A percentile compares a stretch with the other conserved stretches of the same genome.
Conservation (phyloP, 2,888 invertebrate genomes). For the Helicoverpa assulta region DNA sequence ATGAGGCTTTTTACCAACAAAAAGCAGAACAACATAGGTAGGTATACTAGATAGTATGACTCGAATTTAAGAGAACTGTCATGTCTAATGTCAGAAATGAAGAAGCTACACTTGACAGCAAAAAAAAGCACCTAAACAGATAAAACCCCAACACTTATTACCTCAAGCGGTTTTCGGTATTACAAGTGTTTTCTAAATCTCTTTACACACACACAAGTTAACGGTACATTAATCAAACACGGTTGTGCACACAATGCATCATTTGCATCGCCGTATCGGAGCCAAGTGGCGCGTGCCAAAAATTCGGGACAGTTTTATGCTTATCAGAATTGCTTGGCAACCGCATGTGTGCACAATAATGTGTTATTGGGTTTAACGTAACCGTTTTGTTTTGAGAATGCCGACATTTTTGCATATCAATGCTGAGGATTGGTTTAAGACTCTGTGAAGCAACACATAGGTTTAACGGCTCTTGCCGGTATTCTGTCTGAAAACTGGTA, state of each 20-base stretch:
- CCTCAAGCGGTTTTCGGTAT: neutral
- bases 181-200: neutral
- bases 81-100: neutral
- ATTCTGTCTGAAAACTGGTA: too few relatives aligned
- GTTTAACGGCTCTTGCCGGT: too few relatives aligned
- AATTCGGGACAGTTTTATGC: slow-evolving; percentile 28
- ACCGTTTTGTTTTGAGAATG: slow-evolving; percentile 16
- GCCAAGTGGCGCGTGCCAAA: slow-evolving; percentile 52
- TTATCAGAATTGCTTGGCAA: slow-evolving; percentile 34
- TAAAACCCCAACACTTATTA: neutral
- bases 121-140: neutral
- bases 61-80: neutral
- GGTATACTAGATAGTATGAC: too few relatives aligned
- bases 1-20: too few relatives aligned
- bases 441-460: too few relatives aligned
- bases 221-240: slow-evolving; percentile 26
- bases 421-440: too few relatives aligned
- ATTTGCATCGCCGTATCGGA: slow-evolving; percentile 41
- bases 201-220: slow-evolving; percentile 6
- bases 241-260: slow-evolving; percentile 34
- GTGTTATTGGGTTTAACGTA: slow-evolving; percentile 7
- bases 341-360: neutral
- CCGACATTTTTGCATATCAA: neutral
- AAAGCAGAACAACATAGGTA: too few relatives aligned
- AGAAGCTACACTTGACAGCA: neutral